Evolutionary conservation across 2,888 invertebrate genomes (phyloP).

Genomic region (Exocentrus adspersus): DNA sequence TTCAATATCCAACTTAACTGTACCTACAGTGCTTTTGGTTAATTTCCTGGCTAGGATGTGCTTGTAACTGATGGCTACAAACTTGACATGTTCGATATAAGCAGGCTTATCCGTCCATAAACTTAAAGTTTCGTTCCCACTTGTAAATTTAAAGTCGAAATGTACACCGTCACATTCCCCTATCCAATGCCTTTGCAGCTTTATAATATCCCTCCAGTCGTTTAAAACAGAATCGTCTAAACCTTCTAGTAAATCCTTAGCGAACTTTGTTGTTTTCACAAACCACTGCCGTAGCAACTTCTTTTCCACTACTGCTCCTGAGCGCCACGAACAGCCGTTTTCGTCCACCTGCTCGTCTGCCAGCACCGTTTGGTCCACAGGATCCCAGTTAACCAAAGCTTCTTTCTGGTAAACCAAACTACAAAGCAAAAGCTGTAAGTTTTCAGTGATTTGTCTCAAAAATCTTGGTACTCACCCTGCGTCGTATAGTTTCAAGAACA

Average conservation of each 20-base stretch:
- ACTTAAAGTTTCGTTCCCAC: slow-evolving; percentile 60
- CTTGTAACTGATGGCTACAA: slow-evolving; percentile 71
- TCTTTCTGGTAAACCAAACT: slow-evolving; percentile 84
- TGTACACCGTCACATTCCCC: slow-evolving; percentile 84
- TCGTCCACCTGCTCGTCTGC: slow-evolving; percentile 98
- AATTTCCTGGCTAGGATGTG: slow-evolving; percentile 66
- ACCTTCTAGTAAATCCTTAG: slow-evolving; percentile 77
- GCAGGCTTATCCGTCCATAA: slow-evolving; percentile 83
- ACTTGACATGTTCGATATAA: slow-evolving; percentile 75
- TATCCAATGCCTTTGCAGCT: slow-evolving; percentile 90
- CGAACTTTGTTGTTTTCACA: slow-evolving; percentile 86
- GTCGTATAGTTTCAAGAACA: slow-evolving; percentile 90
- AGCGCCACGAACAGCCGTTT: slow-evolving; percentile 93
- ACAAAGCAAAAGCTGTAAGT: no score
- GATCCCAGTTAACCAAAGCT: slow-evolving; percentile 98
- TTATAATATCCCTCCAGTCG: slow-evolving; percentile 87
- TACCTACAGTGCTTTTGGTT: slow-evolving; percentile 43
- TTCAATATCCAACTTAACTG: slow-evolving; percentile 60
- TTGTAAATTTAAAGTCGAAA: slow-evolving; percentile 70
- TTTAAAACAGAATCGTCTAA: slow-evolving; percentile 73
- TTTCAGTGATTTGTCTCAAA: background rate
- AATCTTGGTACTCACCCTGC: slow-evolving; percentile 64
- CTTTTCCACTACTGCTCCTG: slow-evolving; percentile 93
- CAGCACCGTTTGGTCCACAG: slow-evolving; percentile 94
- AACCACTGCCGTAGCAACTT: slow-evolving; percentile 94